Evolutionary conservation across 53 echinoderm and acorn worm species (phyloP), one percentile per base, ranked within the genome.

Genomic region (Astropecten irregularis): DNA sequence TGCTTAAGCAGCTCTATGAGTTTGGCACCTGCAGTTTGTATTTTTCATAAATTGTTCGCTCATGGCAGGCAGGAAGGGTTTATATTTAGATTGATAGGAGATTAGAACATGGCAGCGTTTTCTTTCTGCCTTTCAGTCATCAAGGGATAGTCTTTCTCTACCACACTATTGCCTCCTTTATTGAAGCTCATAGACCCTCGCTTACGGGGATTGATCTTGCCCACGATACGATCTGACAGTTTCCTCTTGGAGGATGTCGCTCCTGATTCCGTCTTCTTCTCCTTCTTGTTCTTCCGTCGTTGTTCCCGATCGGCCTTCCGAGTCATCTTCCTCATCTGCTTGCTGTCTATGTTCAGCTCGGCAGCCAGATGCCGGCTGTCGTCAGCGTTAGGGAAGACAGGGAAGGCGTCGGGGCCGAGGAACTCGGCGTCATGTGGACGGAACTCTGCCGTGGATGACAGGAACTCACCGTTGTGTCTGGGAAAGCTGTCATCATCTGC

Each of bases 321-420:
- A 6, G 76, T 33, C 86, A 76, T 86, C 66, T 86, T 86, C 35
- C 68, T 31, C 86, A 76, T 86, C 77, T 86, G 76, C 40, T 67
- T 65, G 56, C 58, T 66, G 32, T 86, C 77, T 22, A 90, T 73
- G 14, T 83, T 73, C 14, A 86, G 83, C 36, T 86, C 86, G 1
- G 48, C 77, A 6, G 91, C 87, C 4, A 91, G 83, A n/a, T 77
- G 60, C 44, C 77, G 16, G 84, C 84, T 91, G 87, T 91, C 91
- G 65, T 91, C 84, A 9, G 87, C 91, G 40, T 91, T 91, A 14
- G 91, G 91, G 87, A 91, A 91, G 42, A 91, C 91, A 2, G 81
- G 91, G 81, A 91, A 91, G 62, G 62, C 34, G 34, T 33, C 27
- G 62, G 53, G 4, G 3, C 29, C 54, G 14, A 73, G 54, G 52